These are phyloP conservation scores for Artemia sinica DNA, from an alignment of 2,888 invertebrate genomes.

Conservation along the genomic window DNA sequence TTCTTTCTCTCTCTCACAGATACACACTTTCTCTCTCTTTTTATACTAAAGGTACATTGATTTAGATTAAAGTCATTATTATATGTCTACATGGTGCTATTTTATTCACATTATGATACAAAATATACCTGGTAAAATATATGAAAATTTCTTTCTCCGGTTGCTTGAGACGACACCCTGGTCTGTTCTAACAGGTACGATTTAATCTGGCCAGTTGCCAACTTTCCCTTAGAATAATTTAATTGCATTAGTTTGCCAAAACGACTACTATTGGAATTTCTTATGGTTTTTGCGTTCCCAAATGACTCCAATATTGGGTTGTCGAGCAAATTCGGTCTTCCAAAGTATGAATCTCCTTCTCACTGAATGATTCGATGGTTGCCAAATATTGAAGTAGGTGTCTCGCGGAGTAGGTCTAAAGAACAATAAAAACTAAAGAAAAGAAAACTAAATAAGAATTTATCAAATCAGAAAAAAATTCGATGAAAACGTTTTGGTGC, in stretches of 20 bases:
- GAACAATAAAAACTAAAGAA: slow-evolving; percentile 13
- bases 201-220: slow-evolving; percentile 32
- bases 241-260: slow-evolving; percentile 33
- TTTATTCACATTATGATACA: too few species aligned
- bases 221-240: slow-evolving; percentile 29
- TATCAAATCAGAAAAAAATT: too few species aligned
- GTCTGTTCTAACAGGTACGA: slow-evolving; percentile 34
- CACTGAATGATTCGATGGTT: slow-evolving; percentile 21
- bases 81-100: too few species aligned
- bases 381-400: slow-evolving; percentile 32
- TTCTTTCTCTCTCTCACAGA: too few species aligned
- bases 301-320: slow-evolving; percentile 30
- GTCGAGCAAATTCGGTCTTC: slow-evolving; percentile 29
- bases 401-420: slow-evolving; percentile 32
- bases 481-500: too few species aligned
- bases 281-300: slow-evolving; percentile 33
- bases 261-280: slow-evolving; percentile 33
- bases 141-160: slow-evolving; percentile 32
- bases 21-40: too few species aligned
- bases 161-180: slow-evolving; percentile 30
- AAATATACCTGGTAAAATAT: slow-evolving; percentile 33
- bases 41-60: too few species aligned
- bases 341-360: slow-evolving; percentile 27
- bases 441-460: too few species aligned
- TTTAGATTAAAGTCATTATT: too few species aligned